phyloP scores from a whole-genome alignment of 2,888 invertebrate genomes.

The Phalangium opilio region DNA sequence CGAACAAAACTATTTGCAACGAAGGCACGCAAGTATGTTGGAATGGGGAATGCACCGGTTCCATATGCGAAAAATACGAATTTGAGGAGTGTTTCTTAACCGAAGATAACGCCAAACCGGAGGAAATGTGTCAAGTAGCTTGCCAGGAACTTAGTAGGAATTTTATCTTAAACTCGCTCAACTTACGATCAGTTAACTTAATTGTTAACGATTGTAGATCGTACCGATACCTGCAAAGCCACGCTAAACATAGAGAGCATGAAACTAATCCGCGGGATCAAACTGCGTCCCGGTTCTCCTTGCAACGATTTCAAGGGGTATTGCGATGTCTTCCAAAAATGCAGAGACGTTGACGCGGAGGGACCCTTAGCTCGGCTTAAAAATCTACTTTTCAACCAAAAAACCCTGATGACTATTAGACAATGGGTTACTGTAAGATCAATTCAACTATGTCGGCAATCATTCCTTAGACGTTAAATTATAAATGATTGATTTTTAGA shows the following conservation, averaged over 20 bases:
- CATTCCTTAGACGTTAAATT: neutral
- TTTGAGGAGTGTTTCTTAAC: constrained; percentile 90
- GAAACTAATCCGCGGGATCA: constrained; percentile 28
- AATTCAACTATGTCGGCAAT: neutral
- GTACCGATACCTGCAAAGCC: constrained; percentile 30
- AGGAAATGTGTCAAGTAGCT: constrained; percentile 84
- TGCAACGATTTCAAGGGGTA: constrained; percentile 98
- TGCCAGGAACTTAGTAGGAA: constrained; percentile 58
- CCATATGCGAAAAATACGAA: constrained; percentile 87
- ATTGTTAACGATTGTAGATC: neutral
- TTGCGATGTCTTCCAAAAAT: constrained; percentile 98
- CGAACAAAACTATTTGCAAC: constrained; percentile 84
- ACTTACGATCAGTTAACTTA: too few relatives aligned
- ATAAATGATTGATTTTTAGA: constrained; percentile 33
- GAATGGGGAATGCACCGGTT: constrained; percentile 76
- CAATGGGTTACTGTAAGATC: constrained; percentile 73
- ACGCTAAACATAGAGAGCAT: constrained; percentile 54
- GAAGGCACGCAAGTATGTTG: constrained; percentile 56
- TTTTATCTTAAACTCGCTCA: too few relatives aligned
- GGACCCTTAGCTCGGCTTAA: constrained; percentile 92
- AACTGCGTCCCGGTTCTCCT: constrained; percentile 79
- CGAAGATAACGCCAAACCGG: constrained; percentile 46
- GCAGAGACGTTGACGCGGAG: constrained; percentile 95
- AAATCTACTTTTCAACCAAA: constrained; percentile 80
- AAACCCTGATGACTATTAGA: constrained; percentile 69